Conservation (phyloP, 92 coral and sea anemone species). For the Desmophyllum pertusum region DNA sequence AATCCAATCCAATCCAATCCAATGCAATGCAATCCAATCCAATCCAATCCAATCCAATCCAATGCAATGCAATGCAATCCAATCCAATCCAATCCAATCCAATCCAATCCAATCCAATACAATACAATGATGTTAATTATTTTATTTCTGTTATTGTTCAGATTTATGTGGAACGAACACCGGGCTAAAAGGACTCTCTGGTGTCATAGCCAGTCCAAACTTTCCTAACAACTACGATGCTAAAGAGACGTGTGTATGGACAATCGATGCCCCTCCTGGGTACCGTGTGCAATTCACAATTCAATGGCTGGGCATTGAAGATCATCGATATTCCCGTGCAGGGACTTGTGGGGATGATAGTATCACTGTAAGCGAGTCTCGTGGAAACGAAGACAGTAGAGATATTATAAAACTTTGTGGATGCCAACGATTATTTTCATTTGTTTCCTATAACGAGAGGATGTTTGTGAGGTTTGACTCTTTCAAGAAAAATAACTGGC, state of each 20-base stretch:
- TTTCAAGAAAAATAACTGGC: constrained; percentile 37
- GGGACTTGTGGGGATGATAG: constrained; percentile 46
- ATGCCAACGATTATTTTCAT: constrained; percentile 27
- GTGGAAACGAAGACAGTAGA: background rate
- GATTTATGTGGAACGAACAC: constrained; percentile 10
- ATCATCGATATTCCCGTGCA: constrained; percentile 20
- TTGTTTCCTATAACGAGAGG: constrained; percentile 20
- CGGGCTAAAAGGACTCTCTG: constrained; percentile 18
- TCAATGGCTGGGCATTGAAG: constrained; percentile 63
- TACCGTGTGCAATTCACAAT: constrained; percentile 46
- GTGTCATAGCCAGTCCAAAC: constrained; percentile 55
- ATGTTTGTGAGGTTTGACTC: constrained; percentile 41
- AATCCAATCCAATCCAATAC: too few species aligned
- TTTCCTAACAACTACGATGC: constrained; percentile 49
- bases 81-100: too few species aligned
- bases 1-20: too few species aligned
- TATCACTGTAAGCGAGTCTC: constrained; percentile 37
- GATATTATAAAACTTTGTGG: constrained; percentile 43
- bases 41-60: too few species aligned
- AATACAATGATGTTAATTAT: too few species aligned
- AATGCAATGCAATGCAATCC: too few species aligned
- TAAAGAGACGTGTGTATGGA: constrained; percentile 42
- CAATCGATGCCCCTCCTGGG: constrained; percentile 43
- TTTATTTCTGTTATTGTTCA: background rate
- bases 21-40: too few species aligned